A percentile compares a stretch with the other conserved stretches of the same genome.
Evolutionary conservation across 2,888 invertebrate species (phyloP).

Genomic region (Eucera pruinosa): DNA sequence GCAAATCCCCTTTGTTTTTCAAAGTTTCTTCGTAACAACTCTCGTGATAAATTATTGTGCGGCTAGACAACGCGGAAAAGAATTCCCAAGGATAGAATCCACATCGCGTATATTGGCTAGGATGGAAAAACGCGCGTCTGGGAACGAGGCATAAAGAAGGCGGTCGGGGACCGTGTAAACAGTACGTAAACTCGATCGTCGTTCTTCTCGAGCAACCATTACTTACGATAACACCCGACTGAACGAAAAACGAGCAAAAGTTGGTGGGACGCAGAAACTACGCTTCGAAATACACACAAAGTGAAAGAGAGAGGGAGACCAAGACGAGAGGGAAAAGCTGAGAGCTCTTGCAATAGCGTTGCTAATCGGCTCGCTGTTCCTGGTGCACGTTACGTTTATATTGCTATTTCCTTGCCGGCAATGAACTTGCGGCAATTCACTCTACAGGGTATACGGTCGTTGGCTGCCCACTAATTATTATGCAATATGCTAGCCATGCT

Average conservation of each 20-base stretch:
- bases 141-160: conserved; percentile 28
- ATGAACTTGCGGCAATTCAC: conserved; percentile 77
- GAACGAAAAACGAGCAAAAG: conserved; percentile 21
- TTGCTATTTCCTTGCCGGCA: conserved; percentile 76
- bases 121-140: conserved; percentile 11
- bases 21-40: neutral
- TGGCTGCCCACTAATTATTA: conserved; percentile 77
- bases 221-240: conserved; percentile 35
- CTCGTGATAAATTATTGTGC: neutral
- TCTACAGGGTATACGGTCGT: conserved; percentile 67
- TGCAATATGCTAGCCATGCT: conserved; percentile 75
- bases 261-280: conserved; percentile 15
- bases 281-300: conserved; percentile 9
- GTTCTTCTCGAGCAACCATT: conserved; percentile 35
- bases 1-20: neutral
- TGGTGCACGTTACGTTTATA: conserved; percentile 71
- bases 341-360: conserved; percentile 54
- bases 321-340: conserved; percentile 5
- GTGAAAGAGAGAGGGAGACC: neutral
- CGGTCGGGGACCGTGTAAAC: conserved; percentile 44
- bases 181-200: conserved; percentile 39
- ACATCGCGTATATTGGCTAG: conserved; percentile 14
- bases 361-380: conserved; percentile 69
- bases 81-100: neutral
- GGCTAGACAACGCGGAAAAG: neutral